Evolutionary conservation across 1,140 invertebrate species (phyloP), one percentile per base, ranked within the genome.

Genomic region (Solen grandis): DNA sequence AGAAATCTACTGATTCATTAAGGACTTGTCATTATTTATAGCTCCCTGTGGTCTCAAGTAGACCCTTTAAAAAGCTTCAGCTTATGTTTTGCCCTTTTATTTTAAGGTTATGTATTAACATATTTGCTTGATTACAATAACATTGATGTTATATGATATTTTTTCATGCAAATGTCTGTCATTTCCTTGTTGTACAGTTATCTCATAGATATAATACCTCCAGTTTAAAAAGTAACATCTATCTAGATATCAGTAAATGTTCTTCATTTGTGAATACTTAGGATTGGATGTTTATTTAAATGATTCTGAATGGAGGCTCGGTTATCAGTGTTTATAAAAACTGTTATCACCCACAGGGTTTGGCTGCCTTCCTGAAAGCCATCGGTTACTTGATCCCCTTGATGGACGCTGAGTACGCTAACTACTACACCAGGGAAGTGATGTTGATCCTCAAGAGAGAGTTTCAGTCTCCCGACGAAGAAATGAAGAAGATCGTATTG

Each of bases 401-500:
- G 62, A 99, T 99, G 99, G 99, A 99, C 90, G 98, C 99, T 66
- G 99, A 99, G 93, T 99, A 99, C 90, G 99, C 99, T 1, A 99
- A 99, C 92, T 99, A 99, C 92, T 99, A 99, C 91, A 99, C 99
- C 19, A 95, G 98, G 83, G 99, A 99, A 96, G 99, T 99, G 88
- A 99, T 99, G 99, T 94, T 99, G 89, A 99, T 99, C 92, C 93
- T 99, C 8, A 99, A 99, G 89, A 95, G 99, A 92, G 99, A 99
- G 93, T 99, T 99, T 92, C 98, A 99, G 92, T 99, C 98, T 59
- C 99, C 99, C 2, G 99, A 99, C 93, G 99, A 99, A 93, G 99
- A 99, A 94, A 99, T 99, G 99, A 99, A 99, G 91, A 99, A 99
- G 91, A 99, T 99, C 93, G 99, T 99, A 0, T 94, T 99, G 50